Evolutionary conservation across 2,113 vertebrate species (phyloP).

Genomic region (Brachypteracias leptosomus): DNA sequence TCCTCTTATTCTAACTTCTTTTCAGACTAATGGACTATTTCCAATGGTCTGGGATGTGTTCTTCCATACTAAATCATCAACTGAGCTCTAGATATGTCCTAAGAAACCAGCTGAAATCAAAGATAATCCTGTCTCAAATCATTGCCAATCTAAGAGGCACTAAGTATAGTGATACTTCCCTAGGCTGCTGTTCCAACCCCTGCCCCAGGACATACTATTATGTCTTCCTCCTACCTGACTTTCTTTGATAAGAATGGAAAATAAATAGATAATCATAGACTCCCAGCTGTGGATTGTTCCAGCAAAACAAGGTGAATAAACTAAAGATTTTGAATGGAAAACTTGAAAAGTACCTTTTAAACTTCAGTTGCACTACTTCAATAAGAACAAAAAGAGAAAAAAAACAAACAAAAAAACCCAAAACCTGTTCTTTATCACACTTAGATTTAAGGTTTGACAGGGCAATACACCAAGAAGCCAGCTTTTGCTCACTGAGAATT

Average conservation of each 20-base stretch:
- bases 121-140: background rate
- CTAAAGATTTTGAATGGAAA: background rate
- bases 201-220: background rate
- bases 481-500: background rate
- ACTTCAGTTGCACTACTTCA: background rate
- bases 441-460: background rate
- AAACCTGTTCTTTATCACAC: background rate
- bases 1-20: background rate
- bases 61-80: background rate
- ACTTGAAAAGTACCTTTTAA: background rate
- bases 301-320: background rate
- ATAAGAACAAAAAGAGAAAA: fast-evolving
- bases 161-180: background rate
- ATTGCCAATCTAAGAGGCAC: background rate
- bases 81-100: background rate
- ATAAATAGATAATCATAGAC: background rate
- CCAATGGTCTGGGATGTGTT: background rate
- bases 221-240: background rate
- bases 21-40: too few species aligned
- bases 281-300: background rate
- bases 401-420: background rate
- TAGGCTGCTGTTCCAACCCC: background rate
- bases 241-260: background rate
- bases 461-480: background rate
- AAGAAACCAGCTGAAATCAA: background rate